phyloP scores from a whole-genome alignment of 2,888 invertebrate species.

The Apotomis capreana region DNA sequence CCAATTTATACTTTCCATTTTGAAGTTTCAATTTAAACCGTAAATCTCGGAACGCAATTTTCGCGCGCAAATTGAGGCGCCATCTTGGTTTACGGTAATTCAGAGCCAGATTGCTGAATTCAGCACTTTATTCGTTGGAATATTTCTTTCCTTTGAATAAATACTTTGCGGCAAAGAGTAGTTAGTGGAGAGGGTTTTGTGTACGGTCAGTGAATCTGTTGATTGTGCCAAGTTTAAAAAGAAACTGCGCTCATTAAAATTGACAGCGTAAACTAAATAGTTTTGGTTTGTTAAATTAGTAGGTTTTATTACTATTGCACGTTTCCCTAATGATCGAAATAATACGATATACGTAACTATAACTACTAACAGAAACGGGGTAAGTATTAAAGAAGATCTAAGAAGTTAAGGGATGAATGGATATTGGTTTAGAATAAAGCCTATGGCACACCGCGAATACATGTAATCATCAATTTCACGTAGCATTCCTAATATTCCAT shows the following conservation, averaged over 20 bases:
- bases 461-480: background rate
- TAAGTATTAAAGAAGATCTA: too few relatives aligned
- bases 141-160: slow-evolving; percentile 25
- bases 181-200: background rate
- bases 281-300: too few relatives aligned
- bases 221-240: background rate
- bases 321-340: too few relatives aligned
- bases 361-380: too few relatives aligned
- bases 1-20: slow-evolving; percentile 15
- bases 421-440: too few relatives aligned
- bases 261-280: background rate
- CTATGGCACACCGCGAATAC: too few relatives aligned
- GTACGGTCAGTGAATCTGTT: background rate
- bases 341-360: too few relatives aligned
- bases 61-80: slow-evolving; percentile 23
- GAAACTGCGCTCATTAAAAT: background rate
- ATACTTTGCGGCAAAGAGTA: slow-evolving; percentile 14
- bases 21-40: slow-evolving; percentile 16
- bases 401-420: too few relatives aligned
- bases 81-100: slow-evolving; percentile 36
- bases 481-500: background rate
- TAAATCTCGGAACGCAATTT: slow-evolving; percentile 23
- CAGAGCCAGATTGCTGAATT: slow-evolving; percentile 25
- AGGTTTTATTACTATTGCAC: too few relatives aligned
- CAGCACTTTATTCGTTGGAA: slow-evolving; percentile 22